phyloP scores from a whole-genome alignment of 2,888 invertebrate species.

The Onthophagus sagittarius region DNA sequence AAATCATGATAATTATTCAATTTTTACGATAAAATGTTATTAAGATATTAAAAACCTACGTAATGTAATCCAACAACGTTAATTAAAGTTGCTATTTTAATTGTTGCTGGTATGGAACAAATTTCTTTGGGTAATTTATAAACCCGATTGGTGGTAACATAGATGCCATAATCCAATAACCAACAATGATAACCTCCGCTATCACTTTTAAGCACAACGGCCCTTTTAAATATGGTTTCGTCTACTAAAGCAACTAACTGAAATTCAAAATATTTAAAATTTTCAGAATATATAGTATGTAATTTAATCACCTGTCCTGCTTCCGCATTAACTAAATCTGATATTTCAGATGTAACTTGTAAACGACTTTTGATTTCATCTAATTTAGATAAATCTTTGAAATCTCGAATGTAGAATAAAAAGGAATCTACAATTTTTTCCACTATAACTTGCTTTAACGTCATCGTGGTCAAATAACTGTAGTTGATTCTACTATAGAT shows the following conservation, averaged over 20 bases:
- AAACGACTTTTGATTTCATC: no score
- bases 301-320: no score
- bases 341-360: no score
- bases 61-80: constrained; percentile 33
- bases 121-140: constrained; percentile 32
- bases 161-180: constrained; percentile 36
- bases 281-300: no score
- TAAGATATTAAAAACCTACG: constrained; percentile 26
- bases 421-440: no score
- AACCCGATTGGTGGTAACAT: constrained; percentile 27
- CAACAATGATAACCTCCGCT: constrained; percentile 31
- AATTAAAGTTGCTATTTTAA: constrained; percentile 34
- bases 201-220: neutral
- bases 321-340: no score
- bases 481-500: no score
- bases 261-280: neutral
- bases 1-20: neutral
- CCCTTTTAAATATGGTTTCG: neutral
- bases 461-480: no score
- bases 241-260: neutral
- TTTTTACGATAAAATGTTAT: neutral
- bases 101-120: constrained; percentile 27
- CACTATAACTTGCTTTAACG: no score
- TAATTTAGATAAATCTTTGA: no score
- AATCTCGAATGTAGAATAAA: no score